Evolutionary conservation across 2,888 invertebrate species (phyloP), one percentile per base, ranked within the genome.

Genomic region (Carpatolechia fugitivella): DNA sequence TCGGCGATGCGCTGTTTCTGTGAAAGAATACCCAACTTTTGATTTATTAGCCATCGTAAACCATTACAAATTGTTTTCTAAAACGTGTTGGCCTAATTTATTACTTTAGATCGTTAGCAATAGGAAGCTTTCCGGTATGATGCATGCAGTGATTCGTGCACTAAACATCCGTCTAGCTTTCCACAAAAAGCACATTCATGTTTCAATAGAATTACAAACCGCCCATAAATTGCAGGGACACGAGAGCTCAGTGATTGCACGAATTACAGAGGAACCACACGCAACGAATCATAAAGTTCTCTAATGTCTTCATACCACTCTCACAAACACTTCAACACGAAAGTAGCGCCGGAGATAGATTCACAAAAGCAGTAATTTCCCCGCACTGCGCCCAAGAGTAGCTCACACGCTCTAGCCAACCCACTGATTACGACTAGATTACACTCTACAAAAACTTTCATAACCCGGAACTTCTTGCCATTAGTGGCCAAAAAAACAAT

Each of bases 351-450:
- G 72, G 74, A 77, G 54, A 76, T 75, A 70, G 67, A 78, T 72
- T 69, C 74, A 80, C 79, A 73, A 76, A 82, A 81, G 69, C 77
- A 81, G 82, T 85, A 86, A 88, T 88, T 88, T 85, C 80, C 74
- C 69, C 70, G 68, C 72, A 64, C 63, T 65, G 66, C 72, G 74
- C 66, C 67, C 70, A 62, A 68, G 79, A 79, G 78, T 78, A 80
- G 79, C 86, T 85, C 85, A 86, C 85, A 85, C 84, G 85, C 78
- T 84, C 82, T 78, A 82, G 71, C 78, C 79, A 71, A 84, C 80
- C 86, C 82, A 68, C 81, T 85, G 82, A 88, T 88, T 88, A 86
- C 80, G 71, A 61, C 80, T 85, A 85, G 87, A 90, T 90, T 89
- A 83, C 76, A 88, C 80, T 72, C 78, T 68, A 88, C 86, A 90